Conservation (phyloP, 2,888 invertebrate species). For the Pinctada fucata region DNA sequence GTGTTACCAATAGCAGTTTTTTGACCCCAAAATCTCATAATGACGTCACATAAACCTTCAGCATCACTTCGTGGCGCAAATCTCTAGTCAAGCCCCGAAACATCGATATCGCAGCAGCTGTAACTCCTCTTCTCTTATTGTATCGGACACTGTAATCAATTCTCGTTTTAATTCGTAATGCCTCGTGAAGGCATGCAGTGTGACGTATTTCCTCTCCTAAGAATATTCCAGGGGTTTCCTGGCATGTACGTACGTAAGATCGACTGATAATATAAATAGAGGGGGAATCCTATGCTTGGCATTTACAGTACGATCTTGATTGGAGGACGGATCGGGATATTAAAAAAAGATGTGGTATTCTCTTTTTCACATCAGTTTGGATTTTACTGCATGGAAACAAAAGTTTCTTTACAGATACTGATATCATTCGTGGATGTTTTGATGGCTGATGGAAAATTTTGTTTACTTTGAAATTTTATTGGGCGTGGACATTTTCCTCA, state of each 20-base stretch:
- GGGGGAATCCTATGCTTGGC: neutral
- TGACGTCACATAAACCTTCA: neutral
- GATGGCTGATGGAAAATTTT: too few species aligned
- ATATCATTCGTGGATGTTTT: too few species aligned
- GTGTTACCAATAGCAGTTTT: neutral
- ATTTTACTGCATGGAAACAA: too few species aligned
- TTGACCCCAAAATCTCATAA: neutral
- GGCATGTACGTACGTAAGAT: neutral
- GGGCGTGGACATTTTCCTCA: too few species aligned
- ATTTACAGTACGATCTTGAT: too few species aligned
- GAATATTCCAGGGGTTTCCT: constrained; percentile 4
- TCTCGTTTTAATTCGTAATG: neutral
- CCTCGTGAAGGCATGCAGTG: neutral
- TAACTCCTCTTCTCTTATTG: neutral
- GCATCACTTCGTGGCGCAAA: neutral
- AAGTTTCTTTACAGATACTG: too few species aligned
- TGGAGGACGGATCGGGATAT: too few species aligned
- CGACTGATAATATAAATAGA: neutral
- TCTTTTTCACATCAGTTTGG: too few species aligned
- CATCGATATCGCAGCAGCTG: neutral
- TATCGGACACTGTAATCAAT: neutral
- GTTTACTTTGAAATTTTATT: too few species aligned
- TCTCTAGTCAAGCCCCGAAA: neutral
- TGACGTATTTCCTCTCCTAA: constrained; percentile 1
- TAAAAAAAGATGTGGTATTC: too few species aligned